phyloP scores from a whole-genome alignment of 1,140 invertebrate genomes.

The Akabosia matsudoensis region DNA sequence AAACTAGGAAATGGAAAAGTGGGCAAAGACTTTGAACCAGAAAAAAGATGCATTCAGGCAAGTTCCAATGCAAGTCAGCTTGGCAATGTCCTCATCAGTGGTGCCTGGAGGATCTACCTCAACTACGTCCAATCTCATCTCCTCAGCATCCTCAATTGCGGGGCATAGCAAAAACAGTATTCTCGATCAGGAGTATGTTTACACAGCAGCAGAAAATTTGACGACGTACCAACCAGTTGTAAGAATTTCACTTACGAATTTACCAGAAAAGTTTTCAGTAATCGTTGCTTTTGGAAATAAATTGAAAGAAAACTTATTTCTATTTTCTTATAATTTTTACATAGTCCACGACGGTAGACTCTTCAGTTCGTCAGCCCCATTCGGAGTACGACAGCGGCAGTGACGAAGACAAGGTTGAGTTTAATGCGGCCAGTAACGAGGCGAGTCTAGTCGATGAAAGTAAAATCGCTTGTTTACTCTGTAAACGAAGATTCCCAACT shows the following conservation, averaged over 20 bases:
- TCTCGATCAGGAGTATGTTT: constrained; percentile 3
- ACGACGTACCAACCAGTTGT: constrained; percentile 7
- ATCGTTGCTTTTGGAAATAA: too few species aligned
- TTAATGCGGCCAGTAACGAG: constrained; percentile 51
- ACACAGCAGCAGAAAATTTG: constrained; percentile 10
- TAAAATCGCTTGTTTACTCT: constrained; percentile 90
- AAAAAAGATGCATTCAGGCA: constrained; percentile 78
- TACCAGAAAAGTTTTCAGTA: too few species aligned
- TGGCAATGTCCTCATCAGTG: constrained; percentile 54
- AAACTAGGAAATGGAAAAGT: constrained; percentile 88
- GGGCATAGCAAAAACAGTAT: neutral
- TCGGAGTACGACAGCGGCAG: constrained; percentile 67
- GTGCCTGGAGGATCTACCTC: constrained; percentile 28
- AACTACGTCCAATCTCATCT: neutral
- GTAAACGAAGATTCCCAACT: constrained; percentile 89
- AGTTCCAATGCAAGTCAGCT: constrained; percentile 19
- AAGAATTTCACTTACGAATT: too few species aligned
- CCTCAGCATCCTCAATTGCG: neutral
- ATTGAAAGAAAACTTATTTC: neutral
- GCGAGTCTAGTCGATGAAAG: constrained; percentile 57
- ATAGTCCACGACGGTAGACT: neutral
- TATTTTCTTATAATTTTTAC: neutral
- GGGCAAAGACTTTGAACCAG: constrained; percentile 96
- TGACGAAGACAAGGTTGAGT: constrained; percentile 57
- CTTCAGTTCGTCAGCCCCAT: constrained; percentile 66